These are phyloP conservation scores for Drosophila quasianomalipes DNA, from an alignment of 2,888 invertebrate species.

Conservation along the genomic window DNA sequence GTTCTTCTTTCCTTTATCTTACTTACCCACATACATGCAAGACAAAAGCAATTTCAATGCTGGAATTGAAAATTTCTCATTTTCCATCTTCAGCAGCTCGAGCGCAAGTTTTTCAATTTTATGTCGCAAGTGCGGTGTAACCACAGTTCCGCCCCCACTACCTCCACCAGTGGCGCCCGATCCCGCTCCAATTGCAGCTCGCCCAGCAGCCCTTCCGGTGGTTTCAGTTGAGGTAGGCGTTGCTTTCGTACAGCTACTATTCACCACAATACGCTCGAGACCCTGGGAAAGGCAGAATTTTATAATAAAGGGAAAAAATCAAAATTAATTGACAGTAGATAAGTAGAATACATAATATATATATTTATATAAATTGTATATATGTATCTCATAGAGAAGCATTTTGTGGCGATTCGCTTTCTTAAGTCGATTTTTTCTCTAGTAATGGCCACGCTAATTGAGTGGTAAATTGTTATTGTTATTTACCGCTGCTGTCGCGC, in stretches of 20 bases:
- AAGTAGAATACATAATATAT: constrained; percentile 8
- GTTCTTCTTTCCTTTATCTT: constrained; percentile 20
- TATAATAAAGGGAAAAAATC: constrained; percentile 25
- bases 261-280: constrained; percentile 89
- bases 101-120: constrained; percentile 89
- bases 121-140: constrained; percentile 87
- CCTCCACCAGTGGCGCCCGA: constrained; percentile 12
- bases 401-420: constrained; percentile 63
- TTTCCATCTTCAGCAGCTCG: constrained; percentile 89
- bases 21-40: constrained; percentile 91
- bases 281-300: constrained; percentile 85
- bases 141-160: constrained; percentile 72
- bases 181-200: constrained; percentile 10
- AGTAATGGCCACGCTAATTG: constrained; percentile 78
- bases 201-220: constrained; percentile 39
- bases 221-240: constrained; percentile 25
- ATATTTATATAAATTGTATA: neutral
- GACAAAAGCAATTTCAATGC: constrained; percentile 91
- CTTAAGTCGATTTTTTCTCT: constrained; percentile 70
- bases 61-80: constrained; percentile 89
- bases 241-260: constrained; percentile 51
- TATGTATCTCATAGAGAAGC: constrained; percentile 7
- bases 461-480: constrained; percentile 80
- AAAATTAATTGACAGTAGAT: constrained; percentile 27
- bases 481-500: constrained; percentile 59